phyloP scores from a whole-genome alignment of 2,797 vertebrate genomes.

The Eutrigla gurnardus region DNA sequence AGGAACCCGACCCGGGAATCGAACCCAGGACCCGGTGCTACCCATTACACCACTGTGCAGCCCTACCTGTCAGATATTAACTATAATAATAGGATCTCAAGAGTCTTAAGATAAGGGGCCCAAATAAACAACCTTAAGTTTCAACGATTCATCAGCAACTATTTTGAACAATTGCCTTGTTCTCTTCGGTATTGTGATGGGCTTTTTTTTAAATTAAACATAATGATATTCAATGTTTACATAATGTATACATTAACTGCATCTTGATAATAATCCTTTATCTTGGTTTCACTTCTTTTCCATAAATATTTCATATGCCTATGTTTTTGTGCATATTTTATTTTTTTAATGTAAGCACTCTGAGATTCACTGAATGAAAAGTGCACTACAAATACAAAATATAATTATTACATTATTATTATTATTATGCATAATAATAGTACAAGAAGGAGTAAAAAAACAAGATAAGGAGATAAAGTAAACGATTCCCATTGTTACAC shows the following conservation, averaged over 20 bases:
- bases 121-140: neutral
- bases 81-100: neutral
- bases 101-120: neutral
- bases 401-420: neutral
- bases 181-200: neutral
- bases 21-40: too few species aligned
- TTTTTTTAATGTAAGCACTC: too few species aligned
- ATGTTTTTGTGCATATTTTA: too few species aligned
- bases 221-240: neutral
- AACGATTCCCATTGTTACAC: neutral
- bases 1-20: too few species aligned
- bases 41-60: too few species aligned
- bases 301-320: neutral
- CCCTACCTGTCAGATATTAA: neutral
- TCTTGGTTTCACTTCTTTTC: neutral
- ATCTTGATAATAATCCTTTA: neutral
- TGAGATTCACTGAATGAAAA: too few species aligned
- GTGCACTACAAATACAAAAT: too few species aligned
- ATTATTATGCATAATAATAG: neutral
- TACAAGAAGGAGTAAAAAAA: neutral
- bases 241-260: neutral
- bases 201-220: neutral
- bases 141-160: too few species aligned
- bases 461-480: constrained; percentile 7
- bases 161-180: too few species aligned